Evolutionary conservation across 2,888 invertebrate species (phyloP).

Genomic region (Troides aeacus): DNA sequence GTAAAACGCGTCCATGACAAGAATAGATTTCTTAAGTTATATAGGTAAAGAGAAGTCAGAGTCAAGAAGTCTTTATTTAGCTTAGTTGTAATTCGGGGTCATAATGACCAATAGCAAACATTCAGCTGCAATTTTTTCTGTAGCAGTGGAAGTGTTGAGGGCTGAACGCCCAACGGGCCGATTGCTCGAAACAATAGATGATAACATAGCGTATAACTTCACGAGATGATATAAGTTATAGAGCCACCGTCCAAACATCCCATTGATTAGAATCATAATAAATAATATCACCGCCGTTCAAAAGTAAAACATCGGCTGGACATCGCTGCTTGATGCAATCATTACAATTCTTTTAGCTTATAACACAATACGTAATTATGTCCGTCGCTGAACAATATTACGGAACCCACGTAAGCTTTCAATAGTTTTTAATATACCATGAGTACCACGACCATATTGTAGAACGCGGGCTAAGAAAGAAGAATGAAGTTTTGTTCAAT

Average conservation of each 20-base stretch:
- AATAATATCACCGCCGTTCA: slow-evolving; percentile 33
- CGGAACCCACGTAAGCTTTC: neutral
- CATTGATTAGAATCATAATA: slow-evolving; percentile 64
- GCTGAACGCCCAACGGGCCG: slow-evolving; percentile 38
- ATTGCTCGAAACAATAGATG: slow-evolving; percentile 59
- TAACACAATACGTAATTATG: slow-evolving; percentile 11
- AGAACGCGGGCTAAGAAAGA: neutral
- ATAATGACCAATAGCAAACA: slow-evolving; percentile 22
- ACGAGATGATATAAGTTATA: slow-evolving; percentile 60
- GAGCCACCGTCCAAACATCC: slow-evolving; percentile 57
- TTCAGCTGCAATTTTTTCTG: slow-evolving; percentile 15
- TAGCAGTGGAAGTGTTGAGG: slow-evolving; percentile 45
- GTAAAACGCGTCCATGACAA: no score
- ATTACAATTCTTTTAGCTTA: slow-evolving; percentile 13
- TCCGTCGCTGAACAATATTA: neutral
- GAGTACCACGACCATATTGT: neutral
- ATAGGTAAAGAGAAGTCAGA: no score
- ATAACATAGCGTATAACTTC: slow-evolving; percentile 54
- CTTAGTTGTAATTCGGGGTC: slow-evolving; percentile 12
- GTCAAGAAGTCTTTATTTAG: neutral
- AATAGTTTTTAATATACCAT: neutral
- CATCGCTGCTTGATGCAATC: slow-evolving; percentile 10
- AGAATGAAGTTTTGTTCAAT: neutral
- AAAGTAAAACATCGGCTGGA: slow-evolving; percentile 24
- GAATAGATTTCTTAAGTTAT: no score